Evolutionary conservation across 2,797 vertebrate species (phyloP).

Genomic region (Sebastes minor): DNA sequence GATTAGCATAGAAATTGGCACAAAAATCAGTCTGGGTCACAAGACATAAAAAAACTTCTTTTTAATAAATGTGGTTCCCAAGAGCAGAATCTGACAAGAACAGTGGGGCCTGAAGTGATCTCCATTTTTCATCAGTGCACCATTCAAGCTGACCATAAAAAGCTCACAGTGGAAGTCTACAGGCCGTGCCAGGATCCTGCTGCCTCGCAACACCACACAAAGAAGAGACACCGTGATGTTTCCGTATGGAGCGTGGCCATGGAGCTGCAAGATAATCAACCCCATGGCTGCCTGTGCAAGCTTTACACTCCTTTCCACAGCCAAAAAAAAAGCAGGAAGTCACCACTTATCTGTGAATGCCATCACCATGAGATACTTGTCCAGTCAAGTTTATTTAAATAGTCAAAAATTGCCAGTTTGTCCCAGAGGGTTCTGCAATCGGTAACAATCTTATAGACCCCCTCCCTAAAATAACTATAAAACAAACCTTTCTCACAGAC

Average conservation of each 20-base stretch:
- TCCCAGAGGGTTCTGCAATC: conserved; percentile 1
- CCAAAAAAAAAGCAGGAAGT: conserved; percentile 25
- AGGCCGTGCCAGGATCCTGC: conserved; percentile 60
- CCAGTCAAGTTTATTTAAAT: conserved; percentile 15
- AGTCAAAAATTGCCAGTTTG: conserved; percentile 22
- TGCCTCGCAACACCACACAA: conserved; percentile 42
- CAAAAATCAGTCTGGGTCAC: conserved; percentile 46
- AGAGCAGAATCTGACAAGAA: conserved; percentile 56
- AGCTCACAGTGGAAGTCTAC: conserved; percentile 62
- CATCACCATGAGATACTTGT: conserved; percentile 19
- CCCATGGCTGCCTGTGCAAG: conserved; percentile 46
- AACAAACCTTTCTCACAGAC: neutral
- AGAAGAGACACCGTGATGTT: conserved; percentile 61
- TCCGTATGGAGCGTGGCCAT: conserved; percentile 59
- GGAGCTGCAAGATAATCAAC: conserved; percentile 63
- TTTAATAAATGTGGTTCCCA: conserved; percentile 47
- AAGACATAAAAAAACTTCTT: neutral
- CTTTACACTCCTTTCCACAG: conserved; percentile 21
- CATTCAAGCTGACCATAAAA: conserved; percentile 70
- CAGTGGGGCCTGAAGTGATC: conserved; percentile 64
- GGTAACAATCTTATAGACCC: neutral
- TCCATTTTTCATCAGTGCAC: conserved; percentile 75
- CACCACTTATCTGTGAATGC: conserved; percentile 33
- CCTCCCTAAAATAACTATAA: too few species aligned
- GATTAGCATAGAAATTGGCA: conserved; percentile 45